Conservation (phyloP, 2,113 vertebrate genomes). For the Isichthys henryi region DNA sequence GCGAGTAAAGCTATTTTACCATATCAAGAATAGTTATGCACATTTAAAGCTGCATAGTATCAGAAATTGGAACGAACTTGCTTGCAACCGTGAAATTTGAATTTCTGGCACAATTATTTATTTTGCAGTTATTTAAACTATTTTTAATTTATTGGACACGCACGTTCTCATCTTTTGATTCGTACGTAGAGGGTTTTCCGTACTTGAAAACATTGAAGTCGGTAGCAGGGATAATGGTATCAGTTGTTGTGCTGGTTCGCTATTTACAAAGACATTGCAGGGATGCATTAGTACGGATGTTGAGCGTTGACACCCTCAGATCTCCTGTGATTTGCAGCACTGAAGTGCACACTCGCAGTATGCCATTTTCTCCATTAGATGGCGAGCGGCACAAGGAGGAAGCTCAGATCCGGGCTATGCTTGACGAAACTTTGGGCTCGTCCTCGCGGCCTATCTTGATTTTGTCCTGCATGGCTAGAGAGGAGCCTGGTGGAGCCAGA, state of each 20-base stretch:
- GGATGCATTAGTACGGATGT: background rate
- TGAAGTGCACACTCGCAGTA: background rate
- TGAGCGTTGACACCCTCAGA: background rate
- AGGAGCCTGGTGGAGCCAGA: slow-evolving; percentile 30
- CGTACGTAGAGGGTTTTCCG: background rate
- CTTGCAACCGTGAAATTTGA: no score
- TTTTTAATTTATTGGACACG: no score
- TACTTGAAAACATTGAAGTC: background rate
- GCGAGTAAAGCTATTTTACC: background rate
- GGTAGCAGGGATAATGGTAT: background rate
- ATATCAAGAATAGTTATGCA: background rate
- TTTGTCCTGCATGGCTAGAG: slow-evolving; percentile 74
- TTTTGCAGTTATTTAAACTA: no score
- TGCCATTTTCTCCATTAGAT: slow-evolving; percentile 34
- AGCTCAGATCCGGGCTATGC: slow-evolving; percentile 72
- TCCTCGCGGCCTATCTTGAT: slow-evolving; percentile 72
- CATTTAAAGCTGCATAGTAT: no score
- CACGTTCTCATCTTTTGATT: no score
- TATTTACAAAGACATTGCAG: background rate
- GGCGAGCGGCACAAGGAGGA: slow-evolving; percentile 64
- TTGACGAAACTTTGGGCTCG: slow-evolving; percentile 60
- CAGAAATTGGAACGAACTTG: no score
- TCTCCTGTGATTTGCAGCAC: background rate
- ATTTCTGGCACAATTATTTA: no score
- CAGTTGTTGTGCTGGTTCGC: background rate